Evolutionary conservation across 2,113 vertebrate species (phyloP).

Genomic region (Halcyon senegalensis): DNA sequence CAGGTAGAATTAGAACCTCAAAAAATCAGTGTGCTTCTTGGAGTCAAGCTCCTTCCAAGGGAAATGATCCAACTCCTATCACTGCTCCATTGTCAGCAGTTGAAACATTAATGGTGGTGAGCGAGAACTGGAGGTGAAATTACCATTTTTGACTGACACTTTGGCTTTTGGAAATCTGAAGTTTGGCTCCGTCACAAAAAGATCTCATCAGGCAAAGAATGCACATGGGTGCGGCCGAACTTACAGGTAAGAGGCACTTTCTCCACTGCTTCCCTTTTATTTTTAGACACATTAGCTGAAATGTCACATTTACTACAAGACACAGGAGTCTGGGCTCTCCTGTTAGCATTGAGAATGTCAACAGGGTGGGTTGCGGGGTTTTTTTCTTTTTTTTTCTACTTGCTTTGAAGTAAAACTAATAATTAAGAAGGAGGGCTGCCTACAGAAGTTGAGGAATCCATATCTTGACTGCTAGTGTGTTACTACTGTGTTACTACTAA

Average conservation of each 20-base stretch:
- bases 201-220: constrained; percentile 9
- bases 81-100: background rate
- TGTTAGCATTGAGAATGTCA: background rate
- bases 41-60: background rate
- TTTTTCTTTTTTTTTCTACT: background rate
- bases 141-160: background rate
- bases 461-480: background rate
- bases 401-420: constrained; percentile 49
- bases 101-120: background rate
- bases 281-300: constrained; percentile 41
- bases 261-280: constrained; percentile 40
- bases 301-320: constrained; percentile 20
- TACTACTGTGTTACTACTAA: background rate
- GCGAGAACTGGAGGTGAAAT: constrained; percentile 12
- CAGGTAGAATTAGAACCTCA: background rate
- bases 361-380: background rate
- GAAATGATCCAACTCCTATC: background rate
- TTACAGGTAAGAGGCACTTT: constrained; percentile 19
- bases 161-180: background rate
- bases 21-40: accelerated
- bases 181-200: background rate
- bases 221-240: background rate
- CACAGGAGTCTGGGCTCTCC: background rate
- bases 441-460: background rate
- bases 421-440: constrained; percentile 28